Percentiles rank a stretch among this genome's conserved stretches.
phyloP scores from a whole-genome alignment of 2,888 invertebrate genomes.

The Cryptocephalus primarius region DNA sequence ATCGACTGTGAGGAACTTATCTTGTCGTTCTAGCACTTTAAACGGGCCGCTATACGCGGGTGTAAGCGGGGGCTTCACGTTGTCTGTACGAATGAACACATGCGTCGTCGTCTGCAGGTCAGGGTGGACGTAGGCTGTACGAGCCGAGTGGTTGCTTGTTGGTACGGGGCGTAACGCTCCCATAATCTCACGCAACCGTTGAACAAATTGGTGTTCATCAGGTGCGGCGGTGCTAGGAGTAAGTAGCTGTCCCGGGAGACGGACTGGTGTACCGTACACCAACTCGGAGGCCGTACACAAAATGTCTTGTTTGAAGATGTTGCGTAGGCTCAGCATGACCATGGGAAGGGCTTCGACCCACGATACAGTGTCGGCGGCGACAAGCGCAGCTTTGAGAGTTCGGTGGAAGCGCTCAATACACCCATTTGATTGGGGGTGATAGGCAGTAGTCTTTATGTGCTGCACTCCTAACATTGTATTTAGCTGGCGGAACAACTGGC shows the following conservation, averaged over 20 bases:
- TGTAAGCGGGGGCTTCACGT: constrained; percentile 15
- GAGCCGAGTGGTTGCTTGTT: neutral
- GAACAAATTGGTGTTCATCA: constrained; percentile 1
- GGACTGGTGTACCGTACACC: too few relatives aligned
- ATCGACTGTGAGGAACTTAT: constrained; percentile 10
- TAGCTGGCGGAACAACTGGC: too few relatives aligned
- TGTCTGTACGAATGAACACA: constrained; percentile 24
- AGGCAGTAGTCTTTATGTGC: too few relatives aligned
- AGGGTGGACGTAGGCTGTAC: constrained; percentile 30
- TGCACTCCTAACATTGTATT: too few relatives aligned
- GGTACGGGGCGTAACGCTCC: constrained; percentile 2
- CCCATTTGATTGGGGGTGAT: too few relatives aligned
- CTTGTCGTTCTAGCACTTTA: constrained; percentile 10
- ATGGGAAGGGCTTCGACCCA: too few relatives aligned
- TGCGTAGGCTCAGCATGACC: too few relatives aligned
- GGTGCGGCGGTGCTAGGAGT: neutral
- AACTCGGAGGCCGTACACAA: too few relatives aligned
- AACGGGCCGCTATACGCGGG: constrained; percentile 19
- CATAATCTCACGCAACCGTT: constrained; percentile 3
- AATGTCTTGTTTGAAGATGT: too few relatives aligned
- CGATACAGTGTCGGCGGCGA: too few relatives aligned
- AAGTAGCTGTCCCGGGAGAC: constrained; percentile 1
- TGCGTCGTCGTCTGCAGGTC: constrained; percentile 32
- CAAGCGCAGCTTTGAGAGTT: too few relatives aligned
- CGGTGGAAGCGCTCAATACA: too few relatives aligned